Conservation (phyloP, 2,888 invertebrate genomes). For the Calameuta filiformis region DNA sequence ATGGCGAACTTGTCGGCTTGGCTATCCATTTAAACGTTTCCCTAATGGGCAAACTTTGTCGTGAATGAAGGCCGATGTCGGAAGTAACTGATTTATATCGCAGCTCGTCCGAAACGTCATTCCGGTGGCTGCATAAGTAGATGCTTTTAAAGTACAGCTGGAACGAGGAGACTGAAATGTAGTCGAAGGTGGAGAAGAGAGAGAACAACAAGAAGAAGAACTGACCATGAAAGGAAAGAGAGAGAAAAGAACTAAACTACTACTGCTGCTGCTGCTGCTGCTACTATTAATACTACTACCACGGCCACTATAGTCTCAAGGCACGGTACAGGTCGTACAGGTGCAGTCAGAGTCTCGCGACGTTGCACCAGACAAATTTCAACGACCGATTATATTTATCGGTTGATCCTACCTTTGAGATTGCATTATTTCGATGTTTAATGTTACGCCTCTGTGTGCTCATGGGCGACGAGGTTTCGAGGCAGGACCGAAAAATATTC, state of each 20-base stretch:
- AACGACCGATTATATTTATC: conserved; percentile 51
- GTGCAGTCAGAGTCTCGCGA: conserved; percentile 9
- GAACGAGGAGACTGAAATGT: background rate
- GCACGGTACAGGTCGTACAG: conserved; percentile 12
- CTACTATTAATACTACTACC: background rate
- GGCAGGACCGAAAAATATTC: conserved; percentile 30
- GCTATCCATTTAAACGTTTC: conserved; percentile 1
- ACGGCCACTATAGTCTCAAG: background rate
- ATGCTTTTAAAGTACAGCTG: conserved; percentile 9
- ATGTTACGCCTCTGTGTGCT: conserved; percentile 37
- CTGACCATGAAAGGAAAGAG: background rate
- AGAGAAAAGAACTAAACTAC: background rate
- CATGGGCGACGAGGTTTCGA: conserved; percentile 13
- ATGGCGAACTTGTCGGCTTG: background rate
- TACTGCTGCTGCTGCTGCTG: background rate
- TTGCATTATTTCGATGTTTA: conserved; percentile 53
- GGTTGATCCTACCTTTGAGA: conserved; percentile 47
- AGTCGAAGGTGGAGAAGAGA: background rate
- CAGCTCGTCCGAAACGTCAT: conserved; percentile 10
- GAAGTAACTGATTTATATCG: conserved; percentile 29
- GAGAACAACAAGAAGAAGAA: background rate
- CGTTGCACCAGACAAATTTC: conserved; percentile 47
- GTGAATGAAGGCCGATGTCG: conserved; percentile 8
- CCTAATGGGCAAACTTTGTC: conserved; percentile 6
- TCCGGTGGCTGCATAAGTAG: conserved; percentile 5